These are phyloP conservation scores for Telenomus remus DNA, from an alignment of 1,140 invertebrate genomes.

Conservation along the genomic window DNA sequence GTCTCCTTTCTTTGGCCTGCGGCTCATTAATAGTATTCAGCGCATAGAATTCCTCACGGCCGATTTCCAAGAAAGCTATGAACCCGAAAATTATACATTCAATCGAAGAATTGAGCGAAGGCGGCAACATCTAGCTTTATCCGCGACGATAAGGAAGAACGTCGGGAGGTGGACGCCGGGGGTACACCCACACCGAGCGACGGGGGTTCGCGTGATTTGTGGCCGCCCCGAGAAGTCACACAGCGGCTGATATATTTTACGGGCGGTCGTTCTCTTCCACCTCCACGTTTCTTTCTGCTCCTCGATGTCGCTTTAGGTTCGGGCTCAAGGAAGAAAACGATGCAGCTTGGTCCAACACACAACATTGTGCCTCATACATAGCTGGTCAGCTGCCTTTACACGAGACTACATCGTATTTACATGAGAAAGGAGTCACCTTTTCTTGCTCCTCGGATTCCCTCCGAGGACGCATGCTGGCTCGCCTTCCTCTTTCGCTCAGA, in stretches of 20 bases:
- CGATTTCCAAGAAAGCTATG: slow-evolving; percentile 40
- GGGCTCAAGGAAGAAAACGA: slow-evolving; percentile 43
- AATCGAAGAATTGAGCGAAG: slow-evolving; percentile 10
- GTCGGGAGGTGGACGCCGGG: slow-evolving; percentile 57
- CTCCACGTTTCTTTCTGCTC: slow-evolving; percentile 48
- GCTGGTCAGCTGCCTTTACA: slow-evolving; percentile 73
- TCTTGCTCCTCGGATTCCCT: slow-evolving; percentile 33
- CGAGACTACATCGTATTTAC: slow-evolving; percentile 75
- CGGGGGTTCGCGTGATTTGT: slow-evolving; percentile 76
- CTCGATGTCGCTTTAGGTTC: slow-evolving; percentile 61
- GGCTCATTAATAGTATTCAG: slow-evolving; percentile 74
- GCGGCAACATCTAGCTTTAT: slow-evolving; percentile 40
- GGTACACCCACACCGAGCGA: slow-evolving; percentile 71
- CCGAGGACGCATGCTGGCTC: slow-evolving; percentile 16
- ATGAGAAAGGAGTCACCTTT: slow-evolving; percentile 74
- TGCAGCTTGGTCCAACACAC: slow-evolving; percentile 45
- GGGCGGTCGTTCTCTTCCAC: slow-evolving; percentile 65
- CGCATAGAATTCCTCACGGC: slow-evolving; percentile 63
- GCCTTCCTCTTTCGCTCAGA: slow-evolving; percentile 46
- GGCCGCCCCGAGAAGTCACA: slow-evolving; percentile 74
- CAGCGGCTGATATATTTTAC: slow-evolving; percentile 76
- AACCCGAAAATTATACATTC: slow-evolving; percentile 24
- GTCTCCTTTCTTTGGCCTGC: slow-evolving; percentile 44
- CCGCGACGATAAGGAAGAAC: slow-evolving; percentile 46
- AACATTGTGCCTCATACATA: slow-evolving; percentile 71